Percentiles rank a stretch among this genome's conserved stretches.
Conservation (phyloP, 2,888 invertebrate genomes). For the Nyleta sp. region DNA sequence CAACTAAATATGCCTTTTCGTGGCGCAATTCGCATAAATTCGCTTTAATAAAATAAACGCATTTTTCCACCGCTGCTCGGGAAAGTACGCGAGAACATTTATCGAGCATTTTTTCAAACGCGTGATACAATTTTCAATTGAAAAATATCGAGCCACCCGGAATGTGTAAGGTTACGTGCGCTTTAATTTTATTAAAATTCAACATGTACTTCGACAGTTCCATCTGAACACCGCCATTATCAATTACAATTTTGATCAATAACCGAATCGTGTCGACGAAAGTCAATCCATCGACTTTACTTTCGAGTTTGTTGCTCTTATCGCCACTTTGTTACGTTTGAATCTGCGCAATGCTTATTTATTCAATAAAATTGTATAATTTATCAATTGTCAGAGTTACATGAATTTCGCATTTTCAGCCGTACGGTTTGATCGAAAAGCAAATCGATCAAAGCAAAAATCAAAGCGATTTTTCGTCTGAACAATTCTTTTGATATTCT, state of each 20-base stretch:
- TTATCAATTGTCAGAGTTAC: neutral
- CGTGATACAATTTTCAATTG: slow-evolving; percentile 22
- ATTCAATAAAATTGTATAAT: slow-evolving; percentile 4
- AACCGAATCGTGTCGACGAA: no score
- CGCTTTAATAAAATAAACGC: no score
- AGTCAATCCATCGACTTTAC: no score
- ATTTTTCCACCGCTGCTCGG: no score
- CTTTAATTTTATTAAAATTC: slow-evolving; percentile 9
- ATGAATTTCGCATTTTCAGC: neutral
- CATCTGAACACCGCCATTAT: no score
- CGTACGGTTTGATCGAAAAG: neutral
- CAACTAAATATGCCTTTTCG: no score
- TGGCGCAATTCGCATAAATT: no score
- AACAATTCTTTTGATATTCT: slow-evolving; percentile 26
- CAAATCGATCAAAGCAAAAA: neutral
- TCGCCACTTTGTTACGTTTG: neutral
- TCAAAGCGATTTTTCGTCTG: slow-evolving; percentile 15
- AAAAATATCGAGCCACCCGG: slow-evolving; percentile 10
- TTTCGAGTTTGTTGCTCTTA: neutral
- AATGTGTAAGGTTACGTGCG: slow-evolving; percentile 8
- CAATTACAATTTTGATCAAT: no score
- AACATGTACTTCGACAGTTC: neutral
- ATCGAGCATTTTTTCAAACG: slow-evolving; percentile 3
- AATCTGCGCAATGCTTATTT: neutral
- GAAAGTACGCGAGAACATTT: slow-evolving; percentile 1